phyloP scores from a whole-genome alignment of 2,113 vertebrate genomes.

The Diglossa brunneiventris region DNA sequence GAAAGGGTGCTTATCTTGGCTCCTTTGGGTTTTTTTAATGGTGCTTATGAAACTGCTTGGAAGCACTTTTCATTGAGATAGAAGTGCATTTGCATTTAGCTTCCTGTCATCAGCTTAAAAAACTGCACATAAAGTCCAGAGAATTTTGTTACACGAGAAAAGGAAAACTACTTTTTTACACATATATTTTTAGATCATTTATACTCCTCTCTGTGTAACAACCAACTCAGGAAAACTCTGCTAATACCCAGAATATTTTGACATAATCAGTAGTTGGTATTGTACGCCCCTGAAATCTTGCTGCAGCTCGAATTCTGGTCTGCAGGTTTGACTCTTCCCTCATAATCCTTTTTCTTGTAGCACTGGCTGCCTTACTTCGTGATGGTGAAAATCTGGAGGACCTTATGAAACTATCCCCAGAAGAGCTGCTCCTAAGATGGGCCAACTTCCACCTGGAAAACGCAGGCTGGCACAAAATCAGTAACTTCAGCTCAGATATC shows the following conservation, averaged over 20 bases:
- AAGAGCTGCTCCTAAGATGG: slow-evolving; percentile 95
- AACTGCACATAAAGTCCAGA: background rate
- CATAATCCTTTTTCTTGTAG: slow-evolving; percentile 64
- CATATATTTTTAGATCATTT: background rate
- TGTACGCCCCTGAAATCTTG: background rate
- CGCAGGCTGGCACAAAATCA: slow-evolving; percentile 87
- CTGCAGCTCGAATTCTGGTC: background rate
- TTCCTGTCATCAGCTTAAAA: background rate
- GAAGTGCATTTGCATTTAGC: background rate
- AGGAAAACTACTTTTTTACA: background rate
- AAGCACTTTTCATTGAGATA: background rate
- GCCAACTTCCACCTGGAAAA: slow-evolving; percentile 93
- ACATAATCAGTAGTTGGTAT: background rate
- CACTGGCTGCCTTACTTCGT: slow-evolving; percentile 90
- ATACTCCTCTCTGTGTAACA: background rate
- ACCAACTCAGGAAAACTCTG: background rate
- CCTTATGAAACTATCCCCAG: slow-evolving; percentile 93
- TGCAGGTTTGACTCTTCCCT: background rate
- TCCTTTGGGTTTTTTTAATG: background rate
- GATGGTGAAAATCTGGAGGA: slow-evolving; percentile 95
- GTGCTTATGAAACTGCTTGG: background rate
- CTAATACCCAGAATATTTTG: background rate
- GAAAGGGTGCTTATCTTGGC: background rate
- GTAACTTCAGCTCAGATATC: slow-evolving; percentile 94
- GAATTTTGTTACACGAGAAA: background rate